Conservation (phyloP, 2,113 vertebrate species). For the Mesocricetus auratus region DNA sequence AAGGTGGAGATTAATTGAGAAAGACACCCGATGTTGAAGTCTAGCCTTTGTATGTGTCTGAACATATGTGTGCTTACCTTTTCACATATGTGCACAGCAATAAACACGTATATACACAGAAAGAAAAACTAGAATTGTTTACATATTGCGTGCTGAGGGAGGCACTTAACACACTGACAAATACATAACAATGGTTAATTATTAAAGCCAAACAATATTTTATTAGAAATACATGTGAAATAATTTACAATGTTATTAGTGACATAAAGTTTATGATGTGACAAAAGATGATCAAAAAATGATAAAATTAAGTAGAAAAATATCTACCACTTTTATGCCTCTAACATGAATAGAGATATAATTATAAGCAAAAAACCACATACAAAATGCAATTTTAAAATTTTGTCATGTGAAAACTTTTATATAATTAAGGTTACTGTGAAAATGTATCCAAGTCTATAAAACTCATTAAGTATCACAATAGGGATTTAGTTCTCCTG, state of each 20-base stretch:
- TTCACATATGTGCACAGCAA: too few relatives aligned
- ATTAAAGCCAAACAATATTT: conserved; percentile 22
- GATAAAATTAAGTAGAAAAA: not conserved
- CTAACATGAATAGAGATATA: not conserved
- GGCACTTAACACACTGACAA: not conserved
- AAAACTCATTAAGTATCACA: not conserved
- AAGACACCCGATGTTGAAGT: not conserved
- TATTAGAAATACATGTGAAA: not conserved
- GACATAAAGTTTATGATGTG: not conserved
- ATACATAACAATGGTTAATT: not conserved
- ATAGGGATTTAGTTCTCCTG: not conserved
- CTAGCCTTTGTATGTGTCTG: not conserved
- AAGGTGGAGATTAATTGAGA: not conserved
- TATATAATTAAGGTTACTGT: not conserved
- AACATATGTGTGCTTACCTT: not conserved
- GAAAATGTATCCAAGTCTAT: not conserved
- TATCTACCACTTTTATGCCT: not conserved
- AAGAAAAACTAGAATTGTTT: not conserved
- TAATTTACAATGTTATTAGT: not conserved
- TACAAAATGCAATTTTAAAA: not conserved
- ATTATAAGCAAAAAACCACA: not conserved
- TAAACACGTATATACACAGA: not conserved
- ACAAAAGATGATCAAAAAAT: conserved; percentile 52
- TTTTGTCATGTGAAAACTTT: not conserved
- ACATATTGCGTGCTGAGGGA: not conserved